Conservation (phyloP, 2,888 invertebrate genomes). For the Meloe dianella region DNA sequence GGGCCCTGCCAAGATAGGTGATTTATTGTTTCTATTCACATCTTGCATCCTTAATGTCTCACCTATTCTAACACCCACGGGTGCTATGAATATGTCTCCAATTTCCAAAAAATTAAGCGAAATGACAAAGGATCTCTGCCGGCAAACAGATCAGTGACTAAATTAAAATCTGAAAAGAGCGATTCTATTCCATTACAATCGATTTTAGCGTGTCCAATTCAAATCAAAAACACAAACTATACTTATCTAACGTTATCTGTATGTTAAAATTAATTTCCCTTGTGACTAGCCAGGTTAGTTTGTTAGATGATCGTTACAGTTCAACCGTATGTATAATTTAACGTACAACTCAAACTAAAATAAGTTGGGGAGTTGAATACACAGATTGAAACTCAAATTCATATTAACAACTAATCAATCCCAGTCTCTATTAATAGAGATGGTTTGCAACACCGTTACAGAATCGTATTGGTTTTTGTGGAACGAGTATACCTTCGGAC, state of each 20-base stretch:
- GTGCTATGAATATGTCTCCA: slow-evolving; percentile 34
- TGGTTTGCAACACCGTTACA: background rate
- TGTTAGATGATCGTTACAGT: background rate
- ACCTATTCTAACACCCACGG: slow-evolving; percentile 34
- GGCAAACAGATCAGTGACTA: background rate
- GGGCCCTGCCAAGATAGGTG: slow-evolving; percentile 28
- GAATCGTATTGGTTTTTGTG: background rate
- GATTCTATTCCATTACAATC: background rate
- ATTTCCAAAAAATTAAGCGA: background rate
- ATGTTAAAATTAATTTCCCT: background rate
- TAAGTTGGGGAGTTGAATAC: background rate
- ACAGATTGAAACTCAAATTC: background rate
- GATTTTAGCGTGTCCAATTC: too few species aligned
- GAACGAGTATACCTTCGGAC: slow-evolving; percentile 21
- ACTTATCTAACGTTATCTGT: background rate
- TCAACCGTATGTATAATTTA: background rate
- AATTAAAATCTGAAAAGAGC: background rate
- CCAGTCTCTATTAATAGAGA: background rate
- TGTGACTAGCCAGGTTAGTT: background rate
- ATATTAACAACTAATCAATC: background rate
- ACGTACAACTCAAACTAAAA: background rate
- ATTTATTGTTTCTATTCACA: slow-evolving; percentile 38
- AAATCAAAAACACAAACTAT: background rate
- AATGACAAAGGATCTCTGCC: background rate
- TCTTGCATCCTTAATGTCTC: slow-evolving; percentile 39